Conservation (phyloP, 2,888 invertebrate genomes). For the Boloria selene region DNA sequence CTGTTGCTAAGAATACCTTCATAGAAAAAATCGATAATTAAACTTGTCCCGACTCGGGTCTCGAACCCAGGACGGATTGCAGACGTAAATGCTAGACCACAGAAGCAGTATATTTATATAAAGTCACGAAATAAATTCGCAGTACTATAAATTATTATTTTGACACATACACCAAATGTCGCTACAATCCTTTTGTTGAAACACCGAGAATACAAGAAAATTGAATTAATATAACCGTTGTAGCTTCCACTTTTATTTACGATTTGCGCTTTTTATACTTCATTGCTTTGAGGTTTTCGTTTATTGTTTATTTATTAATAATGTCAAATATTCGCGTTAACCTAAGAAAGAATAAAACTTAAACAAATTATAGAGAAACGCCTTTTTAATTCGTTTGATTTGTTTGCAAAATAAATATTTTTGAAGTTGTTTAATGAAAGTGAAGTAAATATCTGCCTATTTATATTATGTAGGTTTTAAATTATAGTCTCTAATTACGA, state of each 20-base stretch:
- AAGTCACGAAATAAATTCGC: constrained; percentile 8
- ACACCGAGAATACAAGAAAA: constrained; percentile 14
- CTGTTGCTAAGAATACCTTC: too few species aligned
- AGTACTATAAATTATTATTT: constrained; percentile 20
- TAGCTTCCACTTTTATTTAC: constrained; percentile 10
- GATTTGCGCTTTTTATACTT: neutral
- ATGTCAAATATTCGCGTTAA: too few species aligned
- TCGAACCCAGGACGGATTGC: neutral
- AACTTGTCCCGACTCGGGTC: neutral
- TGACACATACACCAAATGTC: constrained; percentile 20
- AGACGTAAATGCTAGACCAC: neutral
- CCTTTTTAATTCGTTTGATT: too few species aligned
- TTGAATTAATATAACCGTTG: constrained; percentile 2
- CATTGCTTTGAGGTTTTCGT: too few species aligned
- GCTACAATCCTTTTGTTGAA: constrained; percentile 18
- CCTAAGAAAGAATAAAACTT: too few species aligned
- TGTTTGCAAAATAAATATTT: too few species aligned
- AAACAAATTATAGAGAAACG: too few species aligned
- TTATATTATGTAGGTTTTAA: too few species aligned
- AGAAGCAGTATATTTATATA: neutral
- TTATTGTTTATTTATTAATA: too few species aligned
- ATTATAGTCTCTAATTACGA: too few species aligned
- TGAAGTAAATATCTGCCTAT: too few species aligned
- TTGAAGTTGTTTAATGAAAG: too few species aligned
- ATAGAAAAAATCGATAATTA: neutral